Evolutionary conservation across 2,113 vertebrate species (phyloP).

Genomic region (Macrotis lagotis): DNA sequence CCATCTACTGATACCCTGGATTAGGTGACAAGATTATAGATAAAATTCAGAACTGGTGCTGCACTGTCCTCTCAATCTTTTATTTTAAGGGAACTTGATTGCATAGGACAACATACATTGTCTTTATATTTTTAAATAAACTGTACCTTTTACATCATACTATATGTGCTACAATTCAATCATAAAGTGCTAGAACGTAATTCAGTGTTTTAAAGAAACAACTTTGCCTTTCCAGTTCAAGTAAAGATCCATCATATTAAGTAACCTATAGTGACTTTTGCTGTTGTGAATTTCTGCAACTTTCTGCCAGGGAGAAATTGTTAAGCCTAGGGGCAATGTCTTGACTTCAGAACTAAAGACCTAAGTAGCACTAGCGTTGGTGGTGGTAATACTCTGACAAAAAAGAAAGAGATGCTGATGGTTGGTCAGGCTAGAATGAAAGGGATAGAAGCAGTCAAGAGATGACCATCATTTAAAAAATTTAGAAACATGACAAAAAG

Average conservation of each 20-base stretch:
- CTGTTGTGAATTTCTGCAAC: neutral
- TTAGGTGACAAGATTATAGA: too few relatives aligned
- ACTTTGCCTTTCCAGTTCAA: neutral
- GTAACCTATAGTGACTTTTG: neutral
- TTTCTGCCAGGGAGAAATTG: neutral
- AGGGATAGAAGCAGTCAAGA: neutral
- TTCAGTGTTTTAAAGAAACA: neutral
- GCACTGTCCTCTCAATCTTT: neutral
- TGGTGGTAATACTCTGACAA: neutral
- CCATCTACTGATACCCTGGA: too few relatives aligned
- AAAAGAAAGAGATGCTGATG: neutral
- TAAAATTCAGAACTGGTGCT: neutral
- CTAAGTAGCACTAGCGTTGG: neutral
- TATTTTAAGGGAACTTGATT: neutral
- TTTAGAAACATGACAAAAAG: neutral
- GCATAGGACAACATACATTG: neutral
- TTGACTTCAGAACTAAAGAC: neutral
- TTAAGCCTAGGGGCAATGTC: neutral
- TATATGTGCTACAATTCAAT: neutral
- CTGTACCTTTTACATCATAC: accelerated
- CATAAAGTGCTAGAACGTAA: neutral
- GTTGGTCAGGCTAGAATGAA: neutral
- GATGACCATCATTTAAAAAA: neutral
- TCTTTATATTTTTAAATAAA: neutral
- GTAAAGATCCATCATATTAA: neutral